phyloP scores from a whole-genome alignment of 2,888 invertebrate species.

The Rotaria macrura region DNA sequence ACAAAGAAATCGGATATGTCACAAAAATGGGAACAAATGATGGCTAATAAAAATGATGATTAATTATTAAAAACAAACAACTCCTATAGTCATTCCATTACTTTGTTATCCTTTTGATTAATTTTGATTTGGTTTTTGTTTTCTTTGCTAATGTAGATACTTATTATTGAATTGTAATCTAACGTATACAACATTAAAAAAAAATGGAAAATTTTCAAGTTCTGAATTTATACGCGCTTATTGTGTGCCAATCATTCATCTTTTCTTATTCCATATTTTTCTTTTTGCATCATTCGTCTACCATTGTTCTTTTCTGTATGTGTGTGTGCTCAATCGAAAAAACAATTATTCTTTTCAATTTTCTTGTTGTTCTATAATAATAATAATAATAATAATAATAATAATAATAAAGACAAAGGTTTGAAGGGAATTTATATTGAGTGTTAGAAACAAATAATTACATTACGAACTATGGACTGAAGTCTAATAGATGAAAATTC shows the following conservation, averaged over 20 bases:
- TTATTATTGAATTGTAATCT: neutral
- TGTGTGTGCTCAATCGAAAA: neutral
- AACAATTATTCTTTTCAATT: neutral
- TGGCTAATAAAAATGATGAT: neutral
- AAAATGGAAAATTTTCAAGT: neutral
- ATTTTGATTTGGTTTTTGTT: neutral
- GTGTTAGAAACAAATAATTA: neutral
- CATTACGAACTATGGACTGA: neutral
- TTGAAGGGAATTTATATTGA: neutral
- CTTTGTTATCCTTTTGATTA: neutral
- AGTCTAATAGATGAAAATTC: neutral
- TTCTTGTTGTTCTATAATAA: neutral
- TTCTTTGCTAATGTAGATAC: neutral
- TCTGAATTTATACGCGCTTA: neutral
- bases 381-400: too few species aligned
- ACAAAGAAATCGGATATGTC: neutral
- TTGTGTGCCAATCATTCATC: neutral
- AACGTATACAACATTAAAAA: neutral
- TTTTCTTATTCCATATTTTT: neutral
- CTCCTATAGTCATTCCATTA: neutral
- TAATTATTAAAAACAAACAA: neutral
- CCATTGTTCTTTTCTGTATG: neutral
- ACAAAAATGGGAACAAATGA: slow-evolving; percentile 13
- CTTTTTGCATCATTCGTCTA: neutral
- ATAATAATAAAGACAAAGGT: neutral